Conservation (phyloP, 2,888 invertebrate genomes). For the Xestia rhomboidea region DNA sequence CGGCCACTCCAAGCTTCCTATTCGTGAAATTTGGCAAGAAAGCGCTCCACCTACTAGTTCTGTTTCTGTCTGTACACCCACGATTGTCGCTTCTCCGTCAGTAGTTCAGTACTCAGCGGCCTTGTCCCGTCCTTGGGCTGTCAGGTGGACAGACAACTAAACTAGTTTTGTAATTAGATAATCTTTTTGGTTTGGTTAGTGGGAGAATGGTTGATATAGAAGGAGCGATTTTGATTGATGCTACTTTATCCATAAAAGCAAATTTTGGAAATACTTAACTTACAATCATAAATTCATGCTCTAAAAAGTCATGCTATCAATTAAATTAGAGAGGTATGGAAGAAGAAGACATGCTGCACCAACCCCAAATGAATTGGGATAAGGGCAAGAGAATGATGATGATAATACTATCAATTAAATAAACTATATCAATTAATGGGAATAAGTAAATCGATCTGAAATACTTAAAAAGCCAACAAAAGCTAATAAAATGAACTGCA, state of each 20-base stretch:
- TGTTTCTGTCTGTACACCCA: constrained; percentile 28
- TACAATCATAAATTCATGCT: not conserved
- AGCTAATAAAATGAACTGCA: constrained; percentile 19
- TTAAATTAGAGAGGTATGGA: not conserved
- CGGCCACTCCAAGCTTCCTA: constrained; percentile 41
- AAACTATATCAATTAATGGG: not conserved
- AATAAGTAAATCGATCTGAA: not conserved
- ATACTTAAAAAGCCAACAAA: not conserved
- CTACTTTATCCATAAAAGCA: not conserved
- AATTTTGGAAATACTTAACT: not conserved
- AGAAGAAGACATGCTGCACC: no score
- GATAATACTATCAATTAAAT: not conserved
- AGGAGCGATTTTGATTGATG: not conserved
- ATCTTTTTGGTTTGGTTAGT: not conserved
- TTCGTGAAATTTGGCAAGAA: constrained; percentile 55
- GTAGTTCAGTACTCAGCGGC: constrained; percentile 4
- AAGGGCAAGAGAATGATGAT: no score
- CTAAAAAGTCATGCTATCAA: not conserved
- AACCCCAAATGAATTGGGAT: no score
- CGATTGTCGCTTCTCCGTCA: constrained; percentile 12
- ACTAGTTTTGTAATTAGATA: constrained; percentile 39
- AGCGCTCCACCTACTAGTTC: constrained; percentile 14
- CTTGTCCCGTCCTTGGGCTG: constrained; percentile 36
- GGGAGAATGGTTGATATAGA: not conserved
- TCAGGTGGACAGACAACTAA: constrained; percentile 28